phyloP scores from a whole-genome alignment of 2,797 vertebrate genomes.

The Xiphophorus birchmanni region DNA sequence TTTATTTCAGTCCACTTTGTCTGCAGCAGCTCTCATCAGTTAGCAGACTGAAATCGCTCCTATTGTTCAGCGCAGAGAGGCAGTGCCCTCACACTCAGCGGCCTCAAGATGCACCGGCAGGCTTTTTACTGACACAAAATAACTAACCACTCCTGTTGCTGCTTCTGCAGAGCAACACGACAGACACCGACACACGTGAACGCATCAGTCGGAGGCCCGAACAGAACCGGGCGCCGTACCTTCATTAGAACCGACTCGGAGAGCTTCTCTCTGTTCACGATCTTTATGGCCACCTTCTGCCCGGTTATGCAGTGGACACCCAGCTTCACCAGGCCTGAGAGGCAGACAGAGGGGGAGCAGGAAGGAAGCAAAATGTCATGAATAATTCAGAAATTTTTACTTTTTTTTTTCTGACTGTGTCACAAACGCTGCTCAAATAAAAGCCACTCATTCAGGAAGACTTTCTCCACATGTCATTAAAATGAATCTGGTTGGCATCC shows the following conservation, averaged over 20 bases:
- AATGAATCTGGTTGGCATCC: background rate
- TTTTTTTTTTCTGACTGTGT: constrained; percentile 38
- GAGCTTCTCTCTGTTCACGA: constrained; percentile 93
- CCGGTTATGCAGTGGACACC: constrained; percentile 92
- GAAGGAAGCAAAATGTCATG: constrained; percentile 48
- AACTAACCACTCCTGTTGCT: constrained; percentile 32
- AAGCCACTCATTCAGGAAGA: background rate
- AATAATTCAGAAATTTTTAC: constrained; percentile 60
- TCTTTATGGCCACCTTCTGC: constrained; percentile 95
- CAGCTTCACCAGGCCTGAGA: constrained; percentile 90
- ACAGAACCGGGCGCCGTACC: constrained; percentile 68
- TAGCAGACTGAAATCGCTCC: constrained; percentile 56
- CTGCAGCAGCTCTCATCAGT: constrained; percentile 46
- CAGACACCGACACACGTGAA: background rate
- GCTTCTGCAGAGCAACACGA: constrained; percentile 22
- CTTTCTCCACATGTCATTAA: background rate
- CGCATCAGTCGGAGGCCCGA: background rate
- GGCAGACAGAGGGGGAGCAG: constrained; percentile 29
- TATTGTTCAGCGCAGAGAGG: constrained; percentile 46
- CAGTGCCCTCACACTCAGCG: constrained; percentile 59
- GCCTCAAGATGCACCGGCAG: constrained; percentile 38
- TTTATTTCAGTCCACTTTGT: constrained; percentile 17
- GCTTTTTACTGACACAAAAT: constrained; percentile 47
- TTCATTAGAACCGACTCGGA: constrained; percentile 94
- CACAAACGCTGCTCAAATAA: constrained; percentile 32